Percentiles rank a stretch among this genome's conserved stretches.
Conservation (phyloP, 1,140 invertebrate species). For the Megathymus violae region DNA sequence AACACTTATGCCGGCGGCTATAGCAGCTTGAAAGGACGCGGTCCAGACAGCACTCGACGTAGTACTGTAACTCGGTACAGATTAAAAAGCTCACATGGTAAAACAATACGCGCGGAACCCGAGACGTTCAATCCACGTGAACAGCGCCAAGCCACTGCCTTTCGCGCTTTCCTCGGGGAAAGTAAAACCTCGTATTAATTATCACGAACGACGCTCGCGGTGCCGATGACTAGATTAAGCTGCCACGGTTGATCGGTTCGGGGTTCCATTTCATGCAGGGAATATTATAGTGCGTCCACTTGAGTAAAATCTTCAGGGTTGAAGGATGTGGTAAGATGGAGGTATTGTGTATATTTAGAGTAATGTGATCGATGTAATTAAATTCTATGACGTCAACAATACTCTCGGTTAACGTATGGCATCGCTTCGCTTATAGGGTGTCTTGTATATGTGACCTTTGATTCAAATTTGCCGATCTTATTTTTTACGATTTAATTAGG, state of each 20-base stretch:
- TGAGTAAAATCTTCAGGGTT: no score
- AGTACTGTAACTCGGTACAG: background rate
- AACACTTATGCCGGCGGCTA: no score
- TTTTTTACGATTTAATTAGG: no score
- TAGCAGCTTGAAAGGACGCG: background rate
- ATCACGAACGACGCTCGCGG: constrained; percentile 46
- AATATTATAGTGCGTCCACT: no score
- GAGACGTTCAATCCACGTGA: constrained; percentile 43
- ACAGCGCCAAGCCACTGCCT: constrained; percentile 58
- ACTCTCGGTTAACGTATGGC: no score
- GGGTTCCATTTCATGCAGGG: constrained; percentile 15
- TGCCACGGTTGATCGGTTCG: constrained; percentile 34
- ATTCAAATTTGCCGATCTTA: no score
- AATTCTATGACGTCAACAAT: no score
- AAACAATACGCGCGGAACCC: constrained; percentile 37
- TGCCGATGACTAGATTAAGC: constrained; percentile 30
- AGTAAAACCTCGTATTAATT: constrained; percentile 64
- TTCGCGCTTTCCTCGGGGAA: constrained; percentile 76
- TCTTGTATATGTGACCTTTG: no score
- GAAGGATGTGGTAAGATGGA: no score
- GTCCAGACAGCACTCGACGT: background rate
- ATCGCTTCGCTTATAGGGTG: no score
- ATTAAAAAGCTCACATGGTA: constrained; percentile 10
- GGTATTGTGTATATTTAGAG: no score
- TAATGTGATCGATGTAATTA: no score